Evolutionary conservation across 2,113 vertebrate genomes (phyloP).

Genomic region (Heptranchias perlo): DNA sequence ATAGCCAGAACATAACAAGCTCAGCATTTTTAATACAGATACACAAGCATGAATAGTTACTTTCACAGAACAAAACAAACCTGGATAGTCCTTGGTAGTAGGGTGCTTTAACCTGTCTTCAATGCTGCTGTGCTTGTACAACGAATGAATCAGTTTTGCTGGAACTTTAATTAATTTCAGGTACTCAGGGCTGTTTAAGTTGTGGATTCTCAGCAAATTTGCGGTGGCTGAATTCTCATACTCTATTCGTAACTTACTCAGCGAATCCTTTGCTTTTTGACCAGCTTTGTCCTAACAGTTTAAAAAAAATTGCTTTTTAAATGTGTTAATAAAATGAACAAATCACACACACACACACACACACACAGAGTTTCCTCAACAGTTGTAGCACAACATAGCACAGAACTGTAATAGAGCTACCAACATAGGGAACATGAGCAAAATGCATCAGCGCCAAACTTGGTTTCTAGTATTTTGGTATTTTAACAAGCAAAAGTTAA

Average conservation of each 20-base stretch:
- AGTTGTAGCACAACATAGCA: background rate
- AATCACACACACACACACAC: too few species aligned
- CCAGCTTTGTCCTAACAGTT: constrained; percentile 58
- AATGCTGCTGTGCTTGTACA: constrained; percentile 83
- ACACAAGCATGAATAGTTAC: background rate
- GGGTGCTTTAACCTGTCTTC: constrained; percentile 66
- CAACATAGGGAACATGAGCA: background rate
- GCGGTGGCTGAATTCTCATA: constrained; percentile 80
- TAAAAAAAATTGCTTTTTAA: background rate
- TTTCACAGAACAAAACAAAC: constrained; percentile 53
- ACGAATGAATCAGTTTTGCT: constrained; percentile 67
- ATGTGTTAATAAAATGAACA: background rate
- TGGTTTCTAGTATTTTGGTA: background rate
- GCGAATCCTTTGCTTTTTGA: constrained; percentile 64
- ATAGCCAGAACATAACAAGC: background rate
- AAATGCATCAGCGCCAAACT: background rate
- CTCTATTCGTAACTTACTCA: constrained; percentile 74
- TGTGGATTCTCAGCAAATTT: constrained; percentile 64
- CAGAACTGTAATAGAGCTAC: background rate
- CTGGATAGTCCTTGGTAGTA: constrained; percentile 63
- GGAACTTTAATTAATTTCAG: constrained; percentile 69
- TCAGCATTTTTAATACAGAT: background rate
- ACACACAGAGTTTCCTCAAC: background rate
- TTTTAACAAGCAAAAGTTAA: background rate
- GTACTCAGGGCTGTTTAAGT: constrained; percentile 64